phyloP scores from a whole-genome alignment of 2,113 vertebrate species.

The Eurypyga helias region DNA sequence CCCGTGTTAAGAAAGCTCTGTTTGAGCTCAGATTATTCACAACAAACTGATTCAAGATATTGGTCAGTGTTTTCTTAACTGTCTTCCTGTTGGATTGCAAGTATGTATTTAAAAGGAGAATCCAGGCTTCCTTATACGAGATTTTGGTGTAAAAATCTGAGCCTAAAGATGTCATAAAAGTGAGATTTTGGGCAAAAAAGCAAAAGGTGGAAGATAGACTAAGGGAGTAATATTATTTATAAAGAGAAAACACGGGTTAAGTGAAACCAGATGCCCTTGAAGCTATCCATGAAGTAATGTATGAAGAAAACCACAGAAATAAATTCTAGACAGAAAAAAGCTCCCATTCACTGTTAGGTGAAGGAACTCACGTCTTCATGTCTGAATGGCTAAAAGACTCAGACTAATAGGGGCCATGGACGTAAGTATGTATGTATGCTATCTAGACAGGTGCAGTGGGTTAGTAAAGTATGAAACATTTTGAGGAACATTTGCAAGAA shows the following conservation, averaged over 20 bases:
- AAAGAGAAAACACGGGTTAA: neutral
- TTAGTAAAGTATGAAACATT: neutral
- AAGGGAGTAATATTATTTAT: neutral
- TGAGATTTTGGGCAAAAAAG: rapidly evolving
- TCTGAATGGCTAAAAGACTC: neutral
- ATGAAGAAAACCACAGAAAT: neutral
- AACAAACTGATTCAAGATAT: neutral
- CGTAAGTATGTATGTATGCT: neutral
- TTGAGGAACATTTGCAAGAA: neutral
- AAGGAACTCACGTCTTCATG: neutral
- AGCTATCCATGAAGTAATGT: neutral
- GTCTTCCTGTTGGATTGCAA: neutral
- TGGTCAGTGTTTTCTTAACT: neutral
- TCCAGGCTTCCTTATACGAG: neutral
- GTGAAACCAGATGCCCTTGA: neutral
- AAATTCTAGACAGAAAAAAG: neutral
- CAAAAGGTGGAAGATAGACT: neutral
- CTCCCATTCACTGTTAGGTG: neutral
- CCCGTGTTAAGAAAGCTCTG: neutral
- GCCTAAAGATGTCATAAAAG: neutral
- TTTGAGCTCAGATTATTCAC: neutral
- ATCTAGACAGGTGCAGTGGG: neutral
- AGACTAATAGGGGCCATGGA: neutral
- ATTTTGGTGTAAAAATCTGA: neutral
- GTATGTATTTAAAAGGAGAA: neutral